A percentile compares a stretch with the other conserved stretches of the same genome.
Evolutionary conservation across 1,140 invertebrate genomes (phyloP).

Genomic region (Condylostylus longicornis): DNA sequence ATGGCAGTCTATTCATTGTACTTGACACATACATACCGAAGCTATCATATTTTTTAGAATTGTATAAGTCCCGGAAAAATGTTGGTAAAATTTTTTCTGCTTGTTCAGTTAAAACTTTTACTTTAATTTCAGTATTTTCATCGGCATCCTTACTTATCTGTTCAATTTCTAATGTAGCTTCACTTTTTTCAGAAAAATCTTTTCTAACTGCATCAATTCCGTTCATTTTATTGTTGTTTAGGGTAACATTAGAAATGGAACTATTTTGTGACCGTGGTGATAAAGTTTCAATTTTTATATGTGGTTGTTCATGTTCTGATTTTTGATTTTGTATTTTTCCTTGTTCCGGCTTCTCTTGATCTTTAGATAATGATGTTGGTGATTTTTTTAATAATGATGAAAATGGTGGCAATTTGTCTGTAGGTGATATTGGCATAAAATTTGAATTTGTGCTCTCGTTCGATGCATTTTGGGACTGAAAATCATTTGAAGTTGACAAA

Average conservation of each 20-base stretch:
- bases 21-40: constrained; percentile 28
- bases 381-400: too few species aligned
- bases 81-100: constrained; percentile 26
- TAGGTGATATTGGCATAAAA: too few species aligned
- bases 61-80: constrained; percentile 30
- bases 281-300: too few species aligned
- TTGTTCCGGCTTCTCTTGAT: not conserved
- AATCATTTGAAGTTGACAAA: too few species aligned
- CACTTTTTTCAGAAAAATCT: not conserved
- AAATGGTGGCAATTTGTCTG: too few species aligned
- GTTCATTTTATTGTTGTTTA: not conserved
- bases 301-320: too few species aligned
- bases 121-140: not conserved
- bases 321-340: constrained; percentile 3
- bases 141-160: not conserved
- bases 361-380: constrained; percentile 7
- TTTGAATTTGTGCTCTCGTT: too few species aligned
- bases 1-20: constrained; percentile 25
- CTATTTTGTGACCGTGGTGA: too few species aligned
- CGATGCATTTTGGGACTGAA: too few species aligned
- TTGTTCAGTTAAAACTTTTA: too few species aligned
- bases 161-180: not conserved
- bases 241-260: too few species aligned
- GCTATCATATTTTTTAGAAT: constrained; percentile 25
- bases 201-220: not conserved